Evolutionary conservation across 2,113 vertebrate genomes (phyloP), one percentile per base, ranked within the genome.

Genomic region (Datnioides undecimradiatus): DNA sequence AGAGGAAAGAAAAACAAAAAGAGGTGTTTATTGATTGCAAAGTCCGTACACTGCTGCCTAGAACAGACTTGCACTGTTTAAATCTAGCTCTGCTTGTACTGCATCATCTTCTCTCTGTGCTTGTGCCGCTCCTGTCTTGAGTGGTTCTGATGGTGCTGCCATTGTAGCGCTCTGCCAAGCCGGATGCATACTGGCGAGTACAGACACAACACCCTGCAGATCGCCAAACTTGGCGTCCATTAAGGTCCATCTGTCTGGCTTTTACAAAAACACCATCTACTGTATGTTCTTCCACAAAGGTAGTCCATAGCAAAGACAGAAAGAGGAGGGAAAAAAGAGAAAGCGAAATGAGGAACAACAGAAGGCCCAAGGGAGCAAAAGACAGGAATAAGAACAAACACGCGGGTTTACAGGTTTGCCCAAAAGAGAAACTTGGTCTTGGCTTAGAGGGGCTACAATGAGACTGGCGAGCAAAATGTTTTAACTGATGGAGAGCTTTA

Each of bases 171-270:
- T 73, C 79, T 80, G 92, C 88, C 89, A 91, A 90, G 87, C 71
- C 64, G 87, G 84, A 90, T 88, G 79, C 78, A 83, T 81, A 76
- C 77, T 92, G 90, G 86, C 81, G 80, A 90, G 89, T 75, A 84
- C 82, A 87, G 86, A 90, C 84, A 70, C 78, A 85, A 90, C 89
- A 87, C 91, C 89, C 91, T 51, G 86, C 81, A 86, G 92, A 91
- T 90, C 77, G 74, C 80, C 59, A 84, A 85, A 88, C 88, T 91
- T 92, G 93, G 92, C 92, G 70, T 78, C 82, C 81, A 89, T 90
- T 89, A 85, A 73, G 64, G 87, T 87, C 93, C 93, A 95, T 94
- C 94, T 94, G 94, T 90, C 91, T 88, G 71, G 65, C 80, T 90
- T 87, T 87, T 86, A 81, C 76, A 75, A 80, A 88, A 87, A 86